phyloP scores from a whole-genome alignment of 2,113 vertebrate species.

The Callipepla californica region DNA sequence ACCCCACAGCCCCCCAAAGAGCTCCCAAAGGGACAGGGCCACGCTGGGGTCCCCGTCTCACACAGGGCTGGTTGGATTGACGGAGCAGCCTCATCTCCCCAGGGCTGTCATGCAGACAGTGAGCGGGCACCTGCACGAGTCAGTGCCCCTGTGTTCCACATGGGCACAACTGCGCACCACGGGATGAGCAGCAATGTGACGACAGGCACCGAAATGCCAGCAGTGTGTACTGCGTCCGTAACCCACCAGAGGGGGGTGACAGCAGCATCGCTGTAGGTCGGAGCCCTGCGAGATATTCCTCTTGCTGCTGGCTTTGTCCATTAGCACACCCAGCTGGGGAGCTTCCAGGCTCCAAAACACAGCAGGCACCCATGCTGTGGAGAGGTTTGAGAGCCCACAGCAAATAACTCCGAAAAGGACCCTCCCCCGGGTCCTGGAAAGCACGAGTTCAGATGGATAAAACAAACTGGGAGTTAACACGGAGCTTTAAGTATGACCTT shows the following conservation, averaged over 20 bases:
- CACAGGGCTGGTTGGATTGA: rapidly evolving
- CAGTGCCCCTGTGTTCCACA: slow-evolving; percentile 19
- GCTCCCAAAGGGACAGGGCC: rapidly evolving
- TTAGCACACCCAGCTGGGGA: slow-evolving; percentile 2
- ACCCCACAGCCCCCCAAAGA: neutral
- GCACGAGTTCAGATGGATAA: slow-evolving; percentile 3
- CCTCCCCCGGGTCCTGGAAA: slow-evolving; percentile 20
- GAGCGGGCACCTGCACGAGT: neutral
- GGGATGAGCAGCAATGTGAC: neutral
- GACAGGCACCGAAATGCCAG: neutral
- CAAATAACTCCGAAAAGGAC: slow-evolving; percentile 57
- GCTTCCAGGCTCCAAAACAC: neutral
- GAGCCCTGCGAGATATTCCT: neutral
- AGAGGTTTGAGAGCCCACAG: slow-evolving; percentile 40
- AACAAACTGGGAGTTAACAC: slow-evolving; percentile 33
- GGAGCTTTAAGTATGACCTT: neutral
- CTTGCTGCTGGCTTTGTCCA: neutral
- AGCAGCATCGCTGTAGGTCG: neutral
- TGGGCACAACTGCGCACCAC: rapidly evolving
- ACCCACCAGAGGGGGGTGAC: slow-evolving; percentile 48
- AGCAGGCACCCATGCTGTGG: slow-evolving; percentile 1
- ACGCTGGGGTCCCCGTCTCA: too few species aligned
- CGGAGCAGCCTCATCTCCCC: neutral
- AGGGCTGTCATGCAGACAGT: neutral
- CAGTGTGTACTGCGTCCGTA: neutral